phyloP scores from a whole-genome alignment of 1,140 invertebrate species.

The Mercenaria mercenaria region DNA sequence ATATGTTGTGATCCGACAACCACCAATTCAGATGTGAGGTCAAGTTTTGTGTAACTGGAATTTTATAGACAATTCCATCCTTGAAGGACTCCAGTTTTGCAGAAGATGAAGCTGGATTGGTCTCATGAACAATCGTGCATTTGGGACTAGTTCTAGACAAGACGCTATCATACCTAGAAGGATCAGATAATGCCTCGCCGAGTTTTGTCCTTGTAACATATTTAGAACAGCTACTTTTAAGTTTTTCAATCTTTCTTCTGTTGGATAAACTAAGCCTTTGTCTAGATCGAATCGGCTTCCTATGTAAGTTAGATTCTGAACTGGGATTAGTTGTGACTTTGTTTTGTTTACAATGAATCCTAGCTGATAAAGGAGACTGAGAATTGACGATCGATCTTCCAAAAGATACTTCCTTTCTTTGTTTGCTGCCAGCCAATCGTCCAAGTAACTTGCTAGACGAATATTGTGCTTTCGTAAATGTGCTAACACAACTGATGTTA shows the following conservation, averaged over 20 bases:
- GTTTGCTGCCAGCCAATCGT: conserved; percentile 38
- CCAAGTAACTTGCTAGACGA: conserved; percentile 37
- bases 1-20: conserved; percentile 48
- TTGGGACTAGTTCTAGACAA: conserved; percentile 42
- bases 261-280: conserved; percentile 5
- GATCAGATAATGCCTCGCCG: conserved; percentile 13
- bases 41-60: neutral
- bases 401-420: neutral
- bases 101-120: conserved; percentile 59
- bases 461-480: neutral
- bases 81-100: conserved; percentile 35
- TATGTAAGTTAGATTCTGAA: conserved; percentile 45
- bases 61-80: conserved; percentile 3
- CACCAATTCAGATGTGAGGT: neutral
- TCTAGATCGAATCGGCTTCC: neutral
- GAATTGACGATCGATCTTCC: neutral
- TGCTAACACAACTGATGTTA: conserved; percentile 4
- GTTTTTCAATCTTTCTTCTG: neutral
- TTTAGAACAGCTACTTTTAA: neutral
- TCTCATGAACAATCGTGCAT: conserved; percentile 56
- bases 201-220: neutral
- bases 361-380: conserved; percentile 28
- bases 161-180: conserved; percentile 52
- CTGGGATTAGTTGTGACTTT: neutral
- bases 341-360: conserved; percentile 50